A percentile compares a stretch with the other conserved stretches of the same genome.
These are phyloP conservation scores for Clanis bilineata DNA, from an alignment of 2,888 invertebrate genomes.

Conservation along the genomic window DNA sequence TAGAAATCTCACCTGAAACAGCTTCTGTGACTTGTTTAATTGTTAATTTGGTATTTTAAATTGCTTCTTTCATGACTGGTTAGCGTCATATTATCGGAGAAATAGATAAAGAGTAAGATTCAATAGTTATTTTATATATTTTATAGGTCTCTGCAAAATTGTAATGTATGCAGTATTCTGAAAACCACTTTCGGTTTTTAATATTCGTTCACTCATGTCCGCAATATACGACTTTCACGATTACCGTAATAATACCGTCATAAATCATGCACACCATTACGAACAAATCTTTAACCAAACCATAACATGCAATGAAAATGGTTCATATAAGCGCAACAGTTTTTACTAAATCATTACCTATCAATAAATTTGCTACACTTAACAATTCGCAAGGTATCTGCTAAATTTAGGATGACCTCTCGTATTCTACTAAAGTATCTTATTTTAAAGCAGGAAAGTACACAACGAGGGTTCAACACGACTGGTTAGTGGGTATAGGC, in stretches of 20 bases:
- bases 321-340: background rate
- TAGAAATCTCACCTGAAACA: too few relatives aligned
- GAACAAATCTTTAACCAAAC: background rate
- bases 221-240: background rate
- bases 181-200: background rate
- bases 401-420: background rate
- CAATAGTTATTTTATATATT: too few relatives aligned
- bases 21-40: too few relatives aligned
- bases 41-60: too few relatives aligned
- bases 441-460: background rate
- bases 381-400: background rate
- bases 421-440: background rate
- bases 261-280: background rate
- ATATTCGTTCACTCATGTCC: background rate
- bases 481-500: conserved; percentile 22
- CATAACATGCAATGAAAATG: background rate
- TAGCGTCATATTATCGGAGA: too few relatives aligned
- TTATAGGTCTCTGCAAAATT: too few relatives aligned
- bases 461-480: background rate
- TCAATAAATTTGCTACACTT: background rate
- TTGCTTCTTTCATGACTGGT: too few relatives aligned
- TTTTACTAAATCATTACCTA: conserved; percentile 20
- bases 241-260: background rate
- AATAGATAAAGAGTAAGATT: too few relatives aligned
- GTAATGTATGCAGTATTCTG: background rate